Base-by-base conservation (phyloP, 2,888 invertebrate genomes). In the Lasioglossum villosulum region DNA sequence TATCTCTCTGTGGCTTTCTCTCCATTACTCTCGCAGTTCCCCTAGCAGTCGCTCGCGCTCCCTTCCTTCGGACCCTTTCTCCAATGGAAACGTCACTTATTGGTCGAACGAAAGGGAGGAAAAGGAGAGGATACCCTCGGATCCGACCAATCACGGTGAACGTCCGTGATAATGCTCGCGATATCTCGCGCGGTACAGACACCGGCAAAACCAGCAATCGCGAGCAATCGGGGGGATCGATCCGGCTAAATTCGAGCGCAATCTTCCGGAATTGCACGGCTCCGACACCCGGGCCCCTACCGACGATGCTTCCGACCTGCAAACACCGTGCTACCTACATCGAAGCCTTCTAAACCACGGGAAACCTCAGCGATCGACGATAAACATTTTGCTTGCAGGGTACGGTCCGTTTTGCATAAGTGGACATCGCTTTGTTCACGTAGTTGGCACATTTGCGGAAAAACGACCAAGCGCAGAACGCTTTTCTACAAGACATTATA, bases 41-140 rank as follows among this genome's bases (percentile, higher is more conserved):
- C 59, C 42, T 63, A 72, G 39, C 71, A 79, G 45, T 70, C 8
- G 68, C 68, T 68, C 76, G 12, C 56, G 45, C 73, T 63, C 86
- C 83, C 84, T 82, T 79, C 89, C 86, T 87, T 78, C 86, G 80
- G 79, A 79, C 83, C 86, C 86, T 84, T 85, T 86, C 88, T 80
- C 82, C 90, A 88, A 83, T 92, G 88, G 91, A 93, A 93, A 92
- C 93, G 92, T 92, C 92, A 92, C 91, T 93, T 91, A 92, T 93
- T 92, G 90, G 90, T 89, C 92, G 88, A 90, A 84, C 86, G 83
- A 83, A 86, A 86, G 88, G 86, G 82, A 82, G 86, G 89, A 91
- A 90, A 91, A 90, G 90, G 88, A 88, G 87, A 86, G 88, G 89
- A 87, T 75, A 91, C 84, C 84, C 88, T 78, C 87, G 86, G 84